Percentiles rank a stretch among this genome's conserved stretches.
Evolutionary conservation across 2,797 vertebrate species (phyloP).

Genomic region (Enteromius thamalakanensis): DNA sequence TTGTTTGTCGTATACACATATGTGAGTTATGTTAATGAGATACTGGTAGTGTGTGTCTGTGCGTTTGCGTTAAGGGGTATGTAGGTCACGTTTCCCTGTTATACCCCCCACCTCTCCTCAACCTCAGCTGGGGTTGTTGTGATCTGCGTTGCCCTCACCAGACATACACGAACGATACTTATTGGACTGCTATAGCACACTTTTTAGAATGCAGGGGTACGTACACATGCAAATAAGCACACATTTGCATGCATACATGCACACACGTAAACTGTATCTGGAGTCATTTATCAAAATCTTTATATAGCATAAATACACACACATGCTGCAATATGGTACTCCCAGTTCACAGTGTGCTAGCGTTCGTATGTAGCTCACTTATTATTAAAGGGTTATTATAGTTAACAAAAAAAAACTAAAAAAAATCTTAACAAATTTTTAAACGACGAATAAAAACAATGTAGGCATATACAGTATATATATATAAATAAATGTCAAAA

Average conservation of each 20-base stretch:
- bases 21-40: slow-evolving; percentile 57
- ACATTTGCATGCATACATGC: slow-evolving; percentile 45
- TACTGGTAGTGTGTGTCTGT: slow-evolving; percentile 29
- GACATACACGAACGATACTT: neutral
- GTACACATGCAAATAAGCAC: slow-evolving; percentile 32
- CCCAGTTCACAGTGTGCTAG: neutral
- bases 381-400: neutral
- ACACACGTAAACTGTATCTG: slow-evolving; percentile 24
- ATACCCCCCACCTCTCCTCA: slow-evolving; percentile 17
- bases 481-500: no score
- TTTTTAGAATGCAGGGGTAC: slow-evolving; percentile 16
- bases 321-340: neutral
- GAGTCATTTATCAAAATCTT: slow-evolving; percentile 20
- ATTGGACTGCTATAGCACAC: neutral
- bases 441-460: no score
- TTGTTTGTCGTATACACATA: slow-evolving; percentile 23
- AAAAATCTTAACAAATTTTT: no score
- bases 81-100: slow-evolving; percentile 41
- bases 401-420: neutral
- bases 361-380: neutral
- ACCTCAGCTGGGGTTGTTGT: neutral
- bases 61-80: neutral
- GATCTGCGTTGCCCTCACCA: slow-evolving; percentile 10
- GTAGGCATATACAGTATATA: neutral
- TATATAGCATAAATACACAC: neutral